Conservation (phyloP, 2,888 invertebrate species). For the Drosophila koepferae region DNA sequence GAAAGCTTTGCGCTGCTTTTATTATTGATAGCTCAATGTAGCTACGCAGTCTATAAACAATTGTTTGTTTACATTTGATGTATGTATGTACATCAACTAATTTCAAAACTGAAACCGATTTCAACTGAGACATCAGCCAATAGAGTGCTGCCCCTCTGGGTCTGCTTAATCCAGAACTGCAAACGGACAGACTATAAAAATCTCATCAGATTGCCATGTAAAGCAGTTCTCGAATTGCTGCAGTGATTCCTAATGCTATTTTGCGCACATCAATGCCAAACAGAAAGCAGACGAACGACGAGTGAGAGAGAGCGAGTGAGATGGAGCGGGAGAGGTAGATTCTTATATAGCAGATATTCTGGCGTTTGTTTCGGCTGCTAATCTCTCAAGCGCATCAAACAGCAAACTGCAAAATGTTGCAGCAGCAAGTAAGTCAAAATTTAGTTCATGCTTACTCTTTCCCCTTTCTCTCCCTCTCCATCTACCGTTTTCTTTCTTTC, state of each 20-base stretch:
- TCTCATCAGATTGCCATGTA: constrained; percentile 24
- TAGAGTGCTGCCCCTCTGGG: constrained; percentile 12
- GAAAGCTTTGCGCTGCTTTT: neutral
- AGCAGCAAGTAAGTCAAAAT: constrained; percentile 59
- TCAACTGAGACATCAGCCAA: constrained; percentile 8
- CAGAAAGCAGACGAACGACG: neutral
- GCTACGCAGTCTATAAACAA: neutral
- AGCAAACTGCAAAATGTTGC: constrained; percentile 56
- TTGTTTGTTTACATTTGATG: neutral
- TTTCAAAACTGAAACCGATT: constrained; percentile 20
- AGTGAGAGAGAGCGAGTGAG: neutral
- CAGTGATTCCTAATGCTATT: constrained; percentile 58
- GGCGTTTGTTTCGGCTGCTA: constrained; percentile 42
- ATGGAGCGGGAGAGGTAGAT: neutral
- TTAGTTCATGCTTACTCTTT: constrained; percentile 9
- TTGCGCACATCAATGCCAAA: constrained; percentile 49
- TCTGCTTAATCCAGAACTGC: constrained; percentile 17
- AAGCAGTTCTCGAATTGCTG: constrained; percentile 24
- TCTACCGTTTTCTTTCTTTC: neutral
- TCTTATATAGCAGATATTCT: constrained; percentile 23
- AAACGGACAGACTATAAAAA: constrained; percentile 13
- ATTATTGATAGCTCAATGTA: neutral
- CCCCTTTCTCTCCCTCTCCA: neutral
- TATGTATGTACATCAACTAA: neutral
- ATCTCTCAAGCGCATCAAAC: constrained; percentile 70